These are phyloP conservation scores for Trichacis sp. DNA, from an alignment of 2,888 invertebrate genomes.

Conservation along the genomic window DNA sequence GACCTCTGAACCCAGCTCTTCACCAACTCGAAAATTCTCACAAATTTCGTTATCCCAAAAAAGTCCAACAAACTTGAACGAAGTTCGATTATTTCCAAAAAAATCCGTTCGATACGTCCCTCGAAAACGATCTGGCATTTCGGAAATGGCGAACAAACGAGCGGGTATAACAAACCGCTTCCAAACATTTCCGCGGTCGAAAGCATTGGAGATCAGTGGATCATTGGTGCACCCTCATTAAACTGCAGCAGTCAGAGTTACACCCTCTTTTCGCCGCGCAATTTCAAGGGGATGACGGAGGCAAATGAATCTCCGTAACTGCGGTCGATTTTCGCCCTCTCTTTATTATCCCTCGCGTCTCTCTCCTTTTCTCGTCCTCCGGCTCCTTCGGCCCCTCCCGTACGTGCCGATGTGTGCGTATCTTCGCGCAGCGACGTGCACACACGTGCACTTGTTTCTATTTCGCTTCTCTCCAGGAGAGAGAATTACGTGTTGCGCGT, in stretches of 20 bases:
- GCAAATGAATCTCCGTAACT: constrained; percentile 15
- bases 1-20: too few relatives aligned
- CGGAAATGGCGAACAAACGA: too few relatives aligned
- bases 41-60: too few relatives aligned
- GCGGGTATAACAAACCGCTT: background rate
- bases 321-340: constrained; percentile 16
- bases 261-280: constrained; percentile 17
- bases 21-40: too few relatives aligned
- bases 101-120: too few relatives aligned
- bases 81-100: too few relatives aligned
- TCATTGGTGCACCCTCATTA: constrained; percentile 14
- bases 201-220: constrained; percentile 10
- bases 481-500: constrained; percentile 57
- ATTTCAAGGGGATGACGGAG: constrained; percentile 13
- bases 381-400: too few relatives aligned
- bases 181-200: constrained; percentile 11
- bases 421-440: constrained; percentile 18
- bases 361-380: constrained; percentile 9
- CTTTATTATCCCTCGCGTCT: constrained; percentile 8
- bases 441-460: constrained; percentile 13
- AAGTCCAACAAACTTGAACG: too few relatives aligned
- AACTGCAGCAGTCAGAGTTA: constrained; percentile 13
- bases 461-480: constrained; percentile 14
- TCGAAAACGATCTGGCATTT: too few relatives aligned
- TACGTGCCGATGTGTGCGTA: background rate